Conservation (phyloP, 1,140 invertebrate genomes). For the Polypedilum pembai region DNA sequence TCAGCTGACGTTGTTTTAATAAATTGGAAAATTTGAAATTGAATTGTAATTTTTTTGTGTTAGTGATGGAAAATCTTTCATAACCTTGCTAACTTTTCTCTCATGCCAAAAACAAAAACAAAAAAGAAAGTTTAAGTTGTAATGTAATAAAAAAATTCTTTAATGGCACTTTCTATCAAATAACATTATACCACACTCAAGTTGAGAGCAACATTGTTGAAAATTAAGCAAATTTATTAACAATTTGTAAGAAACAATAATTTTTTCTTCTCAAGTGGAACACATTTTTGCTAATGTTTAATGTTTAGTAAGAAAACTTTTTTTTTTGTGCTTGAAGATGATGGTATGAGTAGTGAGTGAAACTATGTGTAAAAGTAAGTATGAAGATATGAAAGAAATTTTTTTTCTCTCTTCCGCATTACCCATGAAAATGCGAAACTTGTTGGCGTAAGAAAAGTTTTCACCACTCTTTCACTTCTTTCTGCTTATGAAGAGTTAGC, state of each 20-base stretch:
- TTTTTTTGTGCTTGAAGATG: background rate
- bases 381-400: too few species aligned
- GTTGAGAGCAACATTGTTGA: conserved; percentile 6
- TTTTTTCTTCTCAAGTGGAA: conserved; percentile 6
- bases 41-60: background rate
- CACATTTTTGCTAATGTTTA: conserved; percentile 18
- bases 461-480: background rate
- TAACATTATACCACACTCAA: background rate
- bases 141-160: background rate
- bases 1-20: background rate
- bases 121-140: background rate
- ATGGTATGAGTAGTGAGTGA: too few species aligned
- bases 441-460: conserved; percentile 11
- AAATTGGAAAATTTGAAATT: background rate
- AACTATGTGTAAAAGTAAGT: too few species aligned
- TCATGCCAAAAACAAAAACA: background rate
- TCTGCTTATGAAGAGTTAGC: background rate
- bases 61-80: background rate
- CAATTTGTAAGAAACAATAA: conserved; percentile 7
- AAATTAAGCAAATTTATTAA: conserved; percentile 20
- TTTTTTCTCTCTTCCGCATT: conserved; percentile 11
- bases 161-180: conserved; percentile 1
- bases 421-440: conserved; percentile 11
- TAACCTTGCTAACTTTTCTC: background rate
- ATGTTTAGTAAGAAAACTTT: conserved; percentile 19